phyloP scores from a whole-genome alignment of 2,113 vertebrate genomes.

The Archocentrus centrarchus region DNA sequence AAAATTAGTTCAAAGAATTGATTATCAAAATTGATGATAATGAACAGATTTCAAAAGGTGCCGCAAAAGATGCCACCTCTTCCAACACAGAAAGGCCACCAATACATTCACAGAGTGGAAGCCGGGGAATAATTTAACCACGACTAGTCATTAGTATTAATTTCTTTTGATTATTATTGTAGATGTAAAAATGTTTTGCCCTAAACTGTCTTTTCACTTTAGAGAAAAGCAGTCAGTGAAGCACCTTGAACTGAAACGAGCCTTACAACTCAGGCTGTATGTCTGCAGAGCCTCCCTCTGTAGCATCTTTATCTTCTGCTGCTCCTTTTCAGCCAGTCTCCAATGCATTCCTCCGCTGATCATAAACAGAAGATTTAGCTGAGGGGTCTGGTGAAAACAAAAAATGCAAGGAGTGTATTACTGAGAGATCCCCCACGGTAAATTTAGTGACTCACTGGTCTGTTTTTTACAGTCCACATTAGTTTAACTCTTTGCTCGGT shows the following conservation, averaged over 20 bases:
- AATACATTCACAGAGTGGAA: not conserved
- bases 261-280: not conserved
- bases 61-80: not conserved
- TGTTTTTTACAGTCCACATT: constrained; percentile 28
- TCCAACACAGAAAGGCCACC: not conserved
- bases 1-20: constrained; percentile 4
- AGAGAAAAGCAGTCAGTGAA: not conserved
- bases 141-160: not conserved
- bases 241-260: not conserved
- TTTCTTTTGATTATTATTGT: not conserved
- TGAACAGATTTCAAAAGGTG: not conserved
- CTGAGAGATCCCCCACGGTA: not conserved
- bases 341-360: constrained; percentile 12
- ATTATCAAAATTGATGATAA: not conserved
- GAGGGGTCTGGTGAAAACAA: not conserved
- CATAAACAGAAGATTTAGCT: constrained; percentile 1
- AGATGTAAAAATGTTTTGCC: not conserved
- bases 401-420: constrained; percentile 11
- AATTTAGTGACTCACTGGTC: constrained; percentile 5
- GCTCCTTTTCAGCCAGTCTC: not conserved
- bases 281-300: not conserved
- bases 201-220: not conserved
- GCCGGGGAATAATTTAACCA: not conserved
- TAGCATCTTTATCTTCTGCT: not conserved
- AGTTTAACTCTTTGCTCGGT: constrained; percentile 56